Base-by-base conservation (phyloP, 2,888 invertebrate species). In the Nephrotoma appendiculata region DNA sequence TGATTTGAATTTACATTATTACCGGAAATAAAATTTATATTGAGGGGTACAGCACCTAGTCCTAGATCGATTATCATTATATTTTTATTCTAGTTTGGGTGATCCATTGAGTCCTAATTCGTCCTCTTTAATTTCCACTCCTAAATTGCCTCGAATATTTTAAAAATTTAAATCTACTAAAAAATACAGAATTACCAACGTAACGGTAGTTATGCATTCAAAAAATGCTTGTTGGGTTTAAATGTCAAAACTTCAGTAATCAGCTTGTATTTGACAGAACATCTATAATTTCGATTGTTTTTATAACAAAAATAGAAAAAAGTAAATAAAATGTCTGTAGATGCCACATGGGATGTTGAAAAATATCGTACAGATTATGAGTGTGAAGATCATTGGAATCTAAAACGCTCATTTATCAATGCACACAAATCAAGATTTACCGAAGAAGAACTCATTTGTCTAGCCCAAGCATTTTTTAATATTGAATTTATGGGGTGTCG, bases 391-490 rank as follows among this genome's bases (percentile, higher is more conserved):
- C 98, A 98, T 89, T 98, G 98, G 98, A 94, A 95, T 88, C 93
- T 98, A 31, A 93, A 97, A 9, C 94, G 94, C 86, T 93, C 93
- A 88, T 98, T 99, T 90, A 95, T 98, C 93, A 89, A 94, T 86
- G 93, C 94, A 1, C 97, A 98, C 90, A 94, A 95, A 89, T 94
- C 95, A 9, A 94, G 94, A 89, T 97, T 96, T 89, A 93, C 95
- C 0, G 95, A 96, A 89, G 95, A 95, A 0, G 94, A 96, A 89
- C 92, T 99, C 2, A 93, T 98, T 0, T 98, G 98, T 87, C 92
- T 98, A 86, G 98, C 98, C 0, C 97, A 96, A 92, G 94, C 97
- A n/a, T 98, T 97, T 90, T 95, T 96, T 0, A 99, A 98, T 90
- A 94, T 98, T 3, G 96, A 97, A 90, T 94, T 97, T 88, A 92